Percentiles rank a stretch among this genome's conserved stretches.
Conservation (phyloP, 2,797 vertebrate species). For the Labeo calbasu region DNA sequence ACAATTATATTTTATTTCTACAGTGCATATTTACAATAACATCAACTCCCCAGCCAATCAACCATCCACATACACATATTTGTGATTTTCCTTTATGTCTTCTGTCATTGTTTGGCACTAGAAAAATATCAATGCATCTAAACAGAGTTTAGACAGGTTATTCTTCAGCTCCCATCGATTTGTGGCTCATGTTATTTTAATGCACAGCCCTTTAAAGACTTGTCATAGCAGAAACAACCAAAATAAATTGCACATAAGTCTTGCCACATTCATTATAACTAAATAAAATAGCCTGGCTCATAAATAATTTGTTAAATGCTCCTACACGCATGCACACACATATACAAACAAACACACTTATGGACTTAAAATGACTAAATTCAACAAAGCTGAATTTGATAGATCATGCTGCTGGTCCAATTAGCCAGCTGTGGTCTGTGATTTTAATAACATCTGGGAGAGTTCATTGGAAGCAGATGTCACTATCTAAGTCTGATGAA, state of each 20-base stretch:
- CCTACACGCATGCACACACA: background rate
- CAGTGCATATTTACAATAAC: background rate
- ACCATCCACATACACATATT: background rate
- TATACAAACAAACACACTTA: background rate
- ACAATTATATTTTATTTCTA: background rate
- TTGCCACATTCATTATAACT: slow-evolving; percentile 16
- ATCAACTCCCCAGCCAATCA: background rate
- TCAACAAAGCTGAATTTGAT: slow-evolving; percentile 12
- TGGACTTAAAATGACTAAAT: background rate
- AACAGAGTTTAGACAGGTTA: background rate
- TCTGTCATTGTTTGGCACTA: background rate
- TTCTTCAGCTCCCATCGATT: slow-evolving; percentile 6
- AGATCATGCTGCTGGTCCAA: slow-evolving; percentile 8
- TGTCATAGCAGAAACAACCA: slow-evolving; percentile 10
- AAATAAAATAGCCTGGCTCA: slow-evolving; percentile 7
- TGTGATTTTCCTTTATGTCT: background rate
- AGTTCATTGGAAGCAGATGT: slow-evolving; percentile 20
- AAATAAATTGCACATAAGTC: background rate
- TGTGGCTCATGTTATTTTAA: slow-evolving; percentile 36
- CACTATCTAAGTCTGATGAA: slow-evolving; percentile 41
- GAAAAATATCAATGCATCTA: background rate
- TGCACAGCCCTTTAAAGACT: background rate
- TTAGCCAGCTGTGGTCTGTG: slow-evolving; percentile 40
- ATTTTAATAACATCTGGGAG: slow-evolving; percentile 13
- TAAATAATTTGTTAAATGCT: slow-evolving; percentile 6